Conservation (phyloP, 2,113 vertebrate genomes). For the Ciconia boyciana region DNA sequence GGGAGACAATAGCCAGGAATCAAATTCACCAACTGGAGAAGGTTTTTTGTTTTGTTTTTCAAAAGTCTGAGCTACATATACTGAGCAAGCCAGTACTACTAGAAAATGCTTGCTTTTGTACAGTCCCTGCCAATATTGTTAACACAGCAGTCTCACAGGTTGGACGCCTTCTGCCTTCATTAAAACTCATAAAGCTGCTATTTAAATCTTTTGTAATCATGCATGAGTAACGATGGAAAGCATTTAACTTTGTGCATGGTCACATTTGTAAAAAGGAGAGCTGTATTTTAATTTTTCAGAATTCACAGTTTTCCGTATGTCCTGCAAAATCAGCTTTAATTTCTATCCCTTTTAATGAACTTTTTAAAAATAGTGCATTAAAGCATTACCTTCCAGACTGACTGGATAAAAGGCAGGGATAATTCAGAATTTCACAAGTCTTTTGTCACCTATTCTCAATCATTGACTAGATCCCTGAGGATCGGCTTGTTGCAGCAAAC, state of each 20-base stretch:
- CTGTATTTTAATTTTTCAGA: not conserved
- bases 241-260: not conserved
- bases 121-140: not conserved
- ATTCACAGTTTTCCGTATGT: not conserved
- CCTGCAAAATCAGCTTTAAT: not conserved
- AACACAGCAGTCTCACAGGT: not conserved
- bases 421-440: not conserved
- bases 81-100: not conserved
- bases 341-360: not conserved
- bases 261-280: not conserved
- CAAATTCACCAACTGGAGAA: not conserved
- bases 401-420: not conserved
- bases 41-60: not conserved
- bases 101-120: not conserved
- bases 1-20: slow-evolving; percentile 22
- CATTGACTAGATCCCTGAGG: not conserved
- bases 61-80: not conserved
- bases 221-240: not conserved
- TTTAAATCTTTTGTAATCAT: not conserved
- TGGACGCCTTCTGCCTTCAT: not conserved
- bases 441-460: not conserved
- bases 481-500: not conserved
- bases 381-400: not conserved
- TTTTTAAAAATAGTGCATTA: not conserved
- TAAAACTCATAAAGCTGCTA: not conserved